Conservation (phyloP, 2,888 invertebrate species). For the Ypsolopha sequella region DNA sequence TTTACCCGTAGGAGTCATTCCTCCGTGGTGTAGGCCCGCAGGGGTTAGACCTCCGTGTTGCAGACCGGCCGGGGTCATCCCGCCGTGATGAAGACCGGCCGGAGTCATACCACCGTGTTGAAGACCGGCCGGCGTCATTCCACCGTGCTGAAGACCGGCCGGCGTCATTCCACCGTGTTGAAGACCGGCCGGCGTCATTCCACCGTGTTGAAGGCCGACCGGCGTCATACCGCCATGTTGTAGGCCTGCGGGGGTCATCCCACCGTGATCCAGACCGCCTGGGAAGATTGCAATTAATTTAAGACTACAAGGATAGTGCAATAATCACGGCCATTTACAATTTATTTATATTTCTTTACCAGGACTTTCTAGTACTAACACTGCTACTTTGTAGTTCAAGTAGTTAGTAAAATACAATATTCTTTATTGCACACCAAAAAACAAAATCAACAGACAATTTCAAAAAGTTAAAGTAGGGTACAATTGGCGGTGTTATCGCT, state of each 20-base stretch:
- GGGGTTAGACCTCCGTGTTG: constrained; percentile 27
- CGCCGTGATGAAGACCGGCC: constrained; percentile 17
- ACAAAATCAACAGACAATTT: too few relatives aligned
- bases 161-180: constrained; percentile 20
- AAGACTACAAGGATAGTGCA: too few relatives aligned
- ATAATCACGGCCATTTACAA: too few relatives aligned
- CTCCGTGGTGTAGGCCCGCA: constrained; percentile 71
- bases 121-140: constrained; percentile 19
- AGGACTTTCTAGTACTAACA: too few relatives aligned
- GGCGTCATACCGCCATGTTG: constrained; percentile 28
- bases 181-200: constrained; percentile 18
- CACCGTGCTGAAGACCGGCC: constrained; percentile 12
- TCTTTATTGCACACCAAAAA: too few relatives aligned
- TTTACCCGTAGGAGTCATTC: too few relatives aligned
- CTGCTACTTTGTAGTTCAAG: too few relatives aligned
- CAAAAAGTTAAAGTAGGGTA: too few relatives aligned
- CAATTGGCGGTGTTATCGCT: too few relatives aligned
- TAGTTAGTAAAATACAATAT: too few relatives aligned
- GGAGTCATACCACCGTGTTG: constrained; percentile 22
- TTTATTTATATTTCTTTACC: too few relatives aligned
- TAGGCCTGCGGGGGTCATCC: constrained; percentile 19
- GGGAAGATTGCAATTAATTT: too few relatives aligned
- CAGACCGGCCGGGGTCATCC: constrained; percentile 18
- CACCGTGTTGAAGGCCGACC: constrained; percentile 20
- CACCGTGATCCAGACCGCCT: constrained; percentile 13